phyloP scores from a whole-genome alignment of 2,888 invertebrate species.

The Stenurella melanura region DNA sequence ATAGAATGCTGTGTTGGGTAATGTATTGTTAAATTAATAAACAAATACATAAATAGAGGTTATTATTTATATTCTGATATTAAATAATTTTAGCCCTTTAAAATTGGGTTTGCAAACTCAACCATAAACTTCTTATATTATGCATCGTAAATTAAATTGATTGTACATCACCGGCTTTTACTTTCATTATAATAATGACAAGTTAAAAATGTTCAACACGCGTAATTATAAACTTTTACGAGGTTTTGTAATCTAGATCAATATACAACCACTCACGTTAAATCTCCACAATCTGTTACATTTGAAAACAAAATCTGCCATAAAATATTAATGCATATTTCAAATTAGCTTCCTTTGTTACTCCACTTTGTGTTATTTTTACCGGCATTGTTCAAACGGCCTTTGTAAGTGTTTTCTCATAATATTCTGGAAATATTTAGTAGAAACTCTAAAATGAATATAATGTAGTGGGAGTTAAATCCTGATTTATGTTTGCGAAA shows the following conservation, averaged over 20 bases:
- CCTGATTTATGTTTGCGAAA: not conserved
- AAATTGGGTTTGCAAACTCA: too few species aligned
- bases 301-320: not conserved
- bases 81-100: too few species aligned
- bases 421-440: not conserved
- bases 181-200: too few species aligned
- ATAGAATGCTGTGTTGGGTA: too few species aligned
- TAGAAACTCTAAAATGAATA: not conserved
- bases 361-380: slow-evolving; percentile 7
- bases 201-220: not conserved
- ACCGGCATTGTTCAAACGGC: not conserved
- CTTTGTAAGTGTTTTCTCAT: slow-evolving; percentile 7
- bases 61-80: too few species aligned
- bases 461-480: not conserved
- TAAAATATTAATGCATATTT: not conserved
- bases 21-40: too few species aligned
- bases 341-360: slow-evolving; percentile 3
- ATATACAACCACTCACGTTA: not conserved
- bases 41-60: too few species aligned
- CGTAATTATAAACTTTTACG: not conserved
- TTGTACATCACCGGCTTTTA: too few species aligned
- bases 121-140: too few species aligned
- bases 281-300: not conserved
- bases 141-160: too few species aligned
- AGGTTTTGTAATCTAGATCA: too few species aligned